Conservation (phyloP, 1,140 invertebrate genomes). For the Mactra quadrangularis region DNA sequence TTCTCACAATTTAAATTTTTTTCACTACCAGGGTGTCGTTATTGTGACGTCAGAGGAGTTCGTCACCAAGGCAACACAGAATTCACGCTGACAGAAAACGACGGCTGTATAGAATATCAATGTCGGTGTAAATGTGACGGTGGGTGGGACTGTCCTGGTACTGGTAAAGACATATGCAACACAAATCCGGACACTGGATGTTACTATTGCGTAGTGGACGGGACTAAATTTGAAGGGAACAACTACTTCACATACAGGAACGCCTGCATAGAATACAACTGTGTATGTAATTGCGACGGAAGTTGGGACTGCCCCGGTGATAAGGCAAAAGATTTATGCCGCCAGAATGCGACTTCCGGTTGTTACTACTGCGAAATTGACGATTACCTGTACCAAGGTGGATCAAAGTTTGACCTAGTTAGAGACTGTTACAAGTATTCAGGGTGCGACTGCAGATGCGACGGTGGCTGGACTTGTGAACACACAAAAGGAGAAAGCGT, state of each 20-base stretch:
- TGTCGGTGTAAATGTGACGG: conserved; percentile 66
- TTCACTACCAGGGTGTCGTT: neutral
- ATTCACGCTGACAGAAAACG: conserved; percentile 61
- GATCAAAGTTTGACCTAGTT: conserved; percentile 66
- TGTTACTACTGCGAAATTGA: conserved; percentile 63
- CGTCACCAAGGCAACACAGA: conserved; percentile 59
- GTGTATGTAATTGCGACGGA: conserved; percentile 69
- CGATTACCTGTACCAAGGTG: conserved; percentile 64
- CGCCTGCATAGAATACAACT: conserved; percentile 68
- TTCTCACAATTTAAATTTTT: too few relatives aligned
- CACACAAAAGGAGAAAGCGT: conserved; percentile 58
- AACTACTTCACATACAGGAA: conserved; percentile 65
- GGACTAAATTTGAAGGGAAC: conserved; percentile 61
- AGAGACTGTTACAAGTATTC: conserved; percentile 65
- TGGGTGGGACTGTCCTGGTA: conserved; percentile 66
- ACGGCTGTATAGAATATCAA: conserved; percentile 63
- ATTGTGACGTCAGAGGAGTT: conserved; percentile 23
- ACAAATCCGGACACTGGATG: conserved; percentile 29
- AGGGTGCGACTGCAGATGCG: conserved; percentile 67
- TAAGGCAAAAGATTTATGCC: conserved; percentile 65
- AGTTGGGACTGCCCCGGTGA: conserved; percentile 69
- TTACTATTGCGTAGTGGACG: conserved; percentile 62
- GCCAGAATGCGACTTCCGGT: conserved; percentile 10
- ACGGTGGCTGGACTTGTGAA: conserved; percentile 72
- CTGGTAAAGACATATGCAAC: neutral